Conservation (phyloP, 2,888 invertebrate species). For the Homarus gammarus region DNA sequence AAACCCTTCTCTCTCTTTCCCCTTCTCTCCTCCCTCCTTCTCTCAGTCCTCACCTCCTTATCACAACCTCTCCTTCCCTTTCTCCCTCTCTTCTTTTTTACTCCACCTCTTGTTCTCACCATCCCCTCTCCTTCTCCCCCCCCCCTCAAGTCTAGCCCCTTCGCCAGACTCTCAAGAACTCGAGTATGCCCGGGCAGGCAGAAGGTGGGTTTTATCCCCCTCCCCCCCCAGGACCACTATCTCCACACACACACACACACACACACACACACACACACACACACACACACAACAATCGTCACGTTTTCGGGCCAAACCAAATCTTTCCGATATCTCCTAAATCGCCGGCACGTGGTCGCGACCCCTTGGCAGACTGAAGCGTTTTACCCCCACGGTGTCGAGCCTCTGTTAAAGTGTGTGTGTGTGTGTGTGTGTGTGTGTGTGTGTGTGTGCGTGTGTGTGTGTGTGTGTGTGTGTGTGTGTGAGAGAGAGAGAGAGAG, state of each 20-base stretch:
- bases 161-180: too few relatives aligned
- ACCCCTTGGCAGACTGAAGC: slow-evolving; percentile 30
- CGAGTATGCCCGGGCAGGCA: too few relatives aligned
- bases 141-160: too few relatives aligned
- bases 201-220: background rate
- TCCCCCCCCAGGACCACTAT: background rate
- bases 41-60: slow-evolving; percentile 10
- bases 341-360: slow-evolving; percentile 21
- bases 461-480: background rate
- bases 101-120: background rate
- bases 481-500: slow-evolving; percentile 6
- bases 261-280: too few relatives aligned
- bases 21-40: slow-evolving; percentile 6
- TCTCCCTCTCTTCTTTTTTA: background rate
- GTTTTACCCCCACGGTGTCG: background rate
- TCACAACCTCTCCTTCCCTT: background rate
- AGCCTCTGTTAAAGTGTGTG: slow-evolving; percentile 6
- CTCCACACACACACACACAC: background rate
- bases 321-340: slow-evolving; percentile 26
- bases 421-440: background rate
- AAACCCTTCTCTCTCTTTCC: slow-evolving; percentile 30
- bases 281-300: slow-evolving; percentile 26
- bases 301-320: slow-evolving; percentile 17
- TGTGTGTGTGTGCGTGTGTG: slow-evolving; percentile 1
- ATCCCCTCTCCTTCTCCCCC: background rate